phyloP scores from a whole-genome alignment of 2,888 invertebrate genomes.

The Pristionchus maxplancki region DNA sequence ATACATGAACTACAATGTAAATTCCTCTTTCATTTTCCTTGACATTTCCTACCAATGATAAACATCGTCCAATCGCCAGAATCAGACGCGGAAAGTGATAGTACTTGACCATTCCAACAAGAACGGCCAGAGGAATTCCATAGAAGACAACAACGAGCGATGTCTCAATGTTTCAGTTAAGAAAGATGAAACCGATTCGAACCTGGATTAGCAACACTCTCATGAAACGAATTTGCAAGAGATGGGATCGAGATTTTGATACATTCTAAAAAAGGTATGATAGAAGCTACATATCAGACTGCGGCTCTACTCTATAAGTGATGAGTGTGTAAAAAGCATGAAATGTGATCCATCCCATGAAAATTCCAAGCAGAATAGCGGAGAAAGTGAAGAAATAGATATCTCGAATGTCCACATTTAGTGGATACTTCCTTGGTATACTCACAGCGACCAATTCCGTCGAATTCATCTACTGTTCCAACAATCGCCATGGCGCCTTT shows the following conservation, averaged over 20 bases:
- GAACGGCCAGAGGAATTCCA: background rate
- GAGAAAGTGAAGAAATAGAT: background rate
- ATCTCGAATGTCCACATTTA: background rate
- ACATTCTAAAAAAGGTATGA: background rate
- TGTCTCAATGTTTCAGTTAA: background rate
- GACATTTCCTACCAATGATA: background rate
- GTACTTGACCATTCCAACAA: background rate
- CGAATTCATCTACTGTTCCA: background rate
- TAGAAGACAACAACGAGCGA: background rate
- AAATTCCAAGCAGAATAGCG: background rate
- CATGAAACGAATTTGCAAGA: conserved; percentile 3
- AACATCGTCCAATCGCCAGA: background rate
- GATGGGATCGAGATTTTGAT: background rate
- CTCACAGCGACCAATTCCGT: background rate
- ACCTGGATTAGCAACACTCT: background rate
- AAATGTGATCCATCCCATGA: background rate
- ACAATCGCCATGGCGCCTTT: background rate
- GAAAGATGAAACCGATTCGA: background rate
- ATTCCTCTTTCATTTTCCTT: background rate
- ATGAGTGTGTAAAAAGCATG: background rate
- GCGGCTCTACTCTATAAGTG: background rate
- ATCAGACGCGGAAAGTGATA: background rate
- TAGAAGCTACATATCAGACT: too few relatives aligned
- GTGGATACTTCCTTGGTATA: background rate
- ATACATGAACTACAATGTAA: background rate